phyloP scores from a whole-genome alignment of 1,140 invertebrate species.

The Microplitis demolitor region DNA sequence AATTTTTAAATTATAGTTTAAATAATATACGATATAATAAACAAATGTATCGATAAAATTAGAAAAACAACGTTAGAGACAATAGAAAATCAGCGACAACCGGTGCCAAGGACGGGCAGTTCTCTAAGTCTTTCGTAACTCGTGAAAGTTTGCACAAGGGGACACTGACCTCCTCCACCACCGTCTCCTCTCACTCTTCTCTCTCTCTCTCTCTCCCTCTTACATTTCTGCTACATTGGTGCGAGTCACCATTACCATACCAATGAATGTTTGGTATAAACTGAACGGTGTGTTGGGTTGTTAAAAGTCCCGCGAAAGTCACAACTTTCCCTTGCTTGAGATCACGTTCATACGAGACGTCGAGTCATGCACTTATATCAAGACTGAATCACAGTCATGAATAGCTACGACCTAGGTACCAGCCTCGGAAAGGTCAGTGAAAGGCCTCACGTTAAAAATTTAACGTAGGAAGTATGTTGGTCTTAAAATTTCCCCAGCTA shows the following conservation, averaged over 20 bases:
- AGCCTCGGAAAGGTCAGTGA: conserved; percentile 47
- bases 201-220: conserved; percentile 10
- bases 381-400: conserved; percentile 12
- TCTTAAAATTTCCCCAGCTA: background rate
- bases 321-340: conserved; percentile 11
- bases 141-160: conserved; percentile 60
- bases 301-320: conserved; percentile 17
- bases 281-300: conserved; percentile 9
- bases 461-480: conserved; percentile 34
- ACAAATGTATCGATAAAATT: background rate
- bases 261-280: conserved; percentile 4
- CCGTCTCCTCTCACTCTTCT: conserved; percentile 32
- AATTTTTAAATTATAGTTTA: background rate
- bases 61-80: conserved; percentile 35
- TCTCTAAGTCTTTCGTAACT: conserved; percentile 59
- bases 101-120: conserved; percentile 62
- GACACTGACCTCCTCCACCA: conserved; percentile 60
- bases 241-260: background rate
- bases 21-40: background rate
- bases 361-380: conserved; percentile 4
- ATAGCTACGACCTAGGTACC: conserved; percentile 18
- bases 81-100: conserved; percentile 60
- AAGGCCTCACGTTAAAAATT: conserved; percentile 36
- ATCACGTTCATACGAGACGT: conserved; percentile 12
- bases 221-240: background rate